phyloP scores from a whole-genome alignment of 2,113 vertebrate genomes.

The Bombycilla garrulus region DNA sequence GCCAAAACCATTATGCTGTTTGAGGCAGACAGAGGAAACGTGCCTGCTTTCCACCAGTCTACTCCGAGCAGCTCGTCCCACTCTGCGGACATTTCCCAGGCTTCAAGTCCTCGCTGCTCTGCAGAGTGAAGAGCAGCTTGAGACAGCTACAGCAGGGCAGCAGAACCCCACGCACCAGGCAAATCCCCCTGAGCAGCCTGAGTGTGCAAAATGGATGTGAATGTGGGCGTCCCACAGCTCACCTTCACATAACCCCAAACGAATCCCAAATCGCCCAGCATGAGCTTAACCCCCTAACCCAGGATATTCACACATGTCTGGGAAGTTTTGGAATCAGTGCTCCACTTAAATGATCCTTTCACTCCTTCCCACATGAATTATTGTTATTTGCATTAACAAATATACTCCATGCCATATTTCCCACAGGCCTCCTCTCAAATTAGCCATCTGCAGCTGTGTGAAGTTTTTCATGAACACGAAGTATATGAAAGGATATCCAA shows the following conservation, averaged over 20 bases:
- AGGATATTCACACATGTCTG: background rate
- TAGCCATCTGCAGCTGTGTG: conserved; percentile 10
- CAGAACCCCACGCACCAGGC: background rate
- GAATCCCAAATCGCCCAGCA: background rate
- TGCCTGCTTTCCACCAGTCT: background rate
- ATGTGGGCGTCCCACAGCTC: background rate
- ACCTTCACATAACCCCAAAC: background rate
- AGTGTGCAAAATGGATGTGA: background rate
- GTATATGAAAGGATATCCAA: background rate
- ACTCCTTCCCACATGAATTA: conserved; percentile 1
- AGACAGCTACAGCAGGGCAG: background rate
- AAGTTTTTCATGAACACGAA: background rate
- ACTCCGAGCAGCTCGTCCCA: background rate
- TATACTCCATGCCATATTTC: conserved; percentile 9
- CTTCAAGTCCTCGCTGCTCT: background rate
- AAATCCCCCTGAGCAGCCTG: background rate
- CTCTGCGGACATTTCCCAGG: background rate
- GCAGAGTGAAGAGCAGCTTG: background rate
- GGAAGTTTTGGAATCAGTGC: background rate
- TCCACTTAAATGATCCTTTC: background rate
- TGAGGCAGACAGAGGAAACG: background rate
- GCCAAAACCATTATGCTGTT: background rate
- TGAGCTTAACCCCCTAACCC: background rate
- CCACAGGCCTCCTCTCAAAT: background rate
- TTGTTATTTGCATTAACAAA: conserved; percentile 21